Base-by-base conservation (phyloP, 1,140 invertebrate genomes). In the Panagrolaimus sp. region DNA sequence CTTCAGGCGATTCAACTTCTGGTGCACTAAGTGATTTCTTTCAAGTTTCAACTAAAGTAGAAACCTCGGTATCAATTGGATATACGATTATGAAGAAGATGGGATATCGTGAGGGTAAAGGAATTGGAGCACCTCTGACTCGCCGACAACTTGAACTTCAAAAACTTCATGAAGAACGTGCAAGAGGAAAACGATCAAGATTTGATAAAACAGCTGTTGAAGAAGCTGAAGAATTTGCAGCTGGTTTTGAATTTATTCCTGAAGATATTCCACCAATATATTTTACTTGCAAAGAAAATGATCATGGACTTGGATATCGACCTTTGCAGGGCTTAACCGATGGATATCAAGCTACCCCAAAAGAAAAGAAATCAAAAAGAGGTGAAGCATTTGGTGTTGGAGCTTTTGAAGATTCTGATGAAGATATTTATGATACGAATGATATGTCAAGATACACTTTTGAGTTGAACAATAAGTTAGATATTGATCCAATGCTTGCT, bases 361-460 rank as follows among this genome's bases (percentile, higher is more conserved):
- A 44, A 17, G 12, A 15, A 14, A 70, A 70, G 26, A 10, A 17
- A 7, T 43, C 28, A 48, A 67, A 45, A 21, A 21, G n/a, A 5
- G 62, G 48, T 3, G 88, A 96, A 87, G 96, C 93, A 0, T 99
- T 99, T 86, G 96, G 96, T 38, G 93, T 98, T 15, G 96, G 96
- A 10, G 94, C 92, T 0, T 90, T 96, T 80, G 96, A 98, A 84
- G 90, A 91, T 0, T 94, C 96, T 15, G 87, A 88, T 64, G 83
- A 93, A 47, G 94, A 98, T 82, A 93, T 99, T 64, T 99, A 98
- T 84, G 86, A 88, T 0, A 87, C 85, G 44, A 93, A 96, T 75
- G 91, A 96, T 79, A 90, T 98, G 89, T 89, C 90, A 0, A 89
- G 90, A 63, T 99, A 99, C 84, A 94, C 98, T 83, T 96, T 94